Conservation (phyloP, 2,113 vertebrate genomes). For the Pomatorhinus ruficollis region DNA sequence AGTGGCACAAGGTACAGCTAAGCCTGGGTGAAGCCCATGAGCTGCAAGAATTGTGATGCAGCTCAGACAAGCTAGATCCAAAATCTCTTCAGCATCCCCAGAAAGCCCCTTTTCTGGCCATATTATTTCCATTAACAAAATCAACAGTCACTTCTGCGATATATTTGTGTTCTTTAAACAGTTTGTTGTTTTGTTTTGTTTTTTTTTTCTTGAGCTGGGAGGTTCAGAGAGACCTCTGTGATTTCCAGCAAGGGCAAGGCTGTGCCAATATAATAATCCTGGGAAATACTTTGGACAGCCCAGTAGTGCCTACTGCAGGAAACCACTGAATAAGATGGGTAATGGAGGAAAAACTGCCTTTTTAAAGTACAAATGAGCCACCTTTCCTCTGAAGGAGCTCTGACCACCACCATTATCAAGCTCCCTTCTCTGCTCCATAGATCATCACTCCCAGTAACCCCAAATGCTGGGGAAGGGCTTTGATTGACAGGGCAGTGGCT, state of each 20-base stretch:
- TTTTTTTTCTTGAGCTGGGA: rapidly evolving
- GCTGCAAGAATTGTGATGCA: not conserved
- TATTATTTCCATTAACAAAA: not conserved
- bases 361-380: not conserved
- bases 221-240: not conserved
- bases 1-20: not conserved
- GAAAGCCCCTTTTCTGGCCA: not conserved
- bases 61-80: not conserved
- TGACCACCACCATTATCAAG: not conserved
- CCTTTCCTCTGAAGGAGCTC: not conserved
- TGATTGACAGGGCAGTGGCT: conserved; percentile 53
- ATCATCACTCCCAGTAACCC: not conserved
- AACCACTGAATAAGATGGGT: not conserved
- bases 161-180: not conserved
- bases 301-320: not conserved
- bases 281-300: not conserved
- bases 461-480: not conserved
- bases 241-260: not conserved
- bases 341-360: not conserved
- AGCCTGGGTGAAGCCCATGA: not conserved
- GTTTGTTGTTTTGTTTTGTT: not conserved
- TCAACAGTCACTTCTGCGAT: not conserved
- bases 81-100: not conserved
- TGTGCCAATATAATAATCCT: not conserved
- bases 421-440: not conserved